phyloP scores from a whole-genome alignment of 1,140 invertebrate genomes.

The Drosophila elegans region DNA sequence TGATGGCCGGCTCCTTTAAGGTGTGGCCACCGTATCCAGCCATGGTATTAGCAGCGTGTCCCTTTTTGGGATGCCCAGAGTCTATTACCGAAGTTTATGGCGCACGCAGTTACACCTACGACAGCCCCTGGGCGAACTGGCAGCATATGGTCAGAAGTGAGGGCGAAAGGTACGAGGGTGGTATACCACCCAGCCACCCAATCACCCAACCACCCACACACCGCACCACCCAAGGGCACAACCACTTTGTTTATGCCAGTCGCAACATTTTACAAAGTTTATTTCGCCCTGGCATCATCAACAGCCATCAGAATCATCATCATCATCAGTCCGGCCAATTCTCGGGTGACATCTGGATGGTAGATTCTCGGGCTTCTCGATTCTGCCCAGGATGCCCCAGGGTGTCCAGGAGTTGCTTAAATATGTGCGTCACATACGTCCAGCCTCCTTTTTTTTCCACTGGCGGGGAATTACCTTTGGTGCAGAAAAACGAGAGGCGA shows the following conservation, averaged over 20 bases:
- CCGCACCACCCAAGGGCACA: conserved; percentile 8
- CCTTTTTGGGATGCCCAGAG: conserved; percentile 62
- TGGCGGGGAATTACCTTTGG: conserved; percentile 66
- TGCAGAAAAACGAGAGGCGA: conserved; percentile 41
- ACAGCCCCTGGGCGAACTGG: conserved; percentile 43
- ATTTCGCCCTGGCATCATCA: conserved; percentile 70
- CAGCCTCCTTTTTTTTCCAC: background rate
- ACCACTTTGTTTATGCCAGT: conserved; percentile 60
- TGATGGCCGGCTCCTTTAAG: conserved; percentile 66
- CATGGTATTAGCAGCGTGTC: conserved; percentile 18
- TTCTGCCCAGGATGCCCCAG: conserved; percentile 25
- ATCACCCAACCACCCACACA: background rate
- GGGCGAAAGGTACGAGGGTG: conserved; percentile 23
- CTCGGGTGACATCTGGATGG: conserved; percentile 66
- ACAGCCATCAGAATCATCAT: conserved; percentile 61
- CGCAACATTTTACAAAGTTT: conserved; percentile 71
- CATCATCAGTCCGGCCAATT: conserved; percentile 46
- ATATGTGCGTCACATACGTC: conserved; percentile 78
- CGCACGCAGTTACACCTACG: conserved; percentile 80
- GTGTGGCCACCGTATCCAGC: conserved; percentile 45
- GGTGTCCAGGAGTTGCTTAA: conserved; percentile 60
- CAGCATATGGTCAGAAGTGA: conserved; percentile 73
- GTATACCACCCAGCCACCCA: background rate
- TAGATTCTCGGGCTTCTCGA: conserved; percentile 13
- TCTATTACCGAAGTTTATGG: conserved; percentile 80